Evolutionary conservation across 2,113 vertebrate genomes (phyloP).

Genomic region (Pygathrix nemaeus): DNA sequence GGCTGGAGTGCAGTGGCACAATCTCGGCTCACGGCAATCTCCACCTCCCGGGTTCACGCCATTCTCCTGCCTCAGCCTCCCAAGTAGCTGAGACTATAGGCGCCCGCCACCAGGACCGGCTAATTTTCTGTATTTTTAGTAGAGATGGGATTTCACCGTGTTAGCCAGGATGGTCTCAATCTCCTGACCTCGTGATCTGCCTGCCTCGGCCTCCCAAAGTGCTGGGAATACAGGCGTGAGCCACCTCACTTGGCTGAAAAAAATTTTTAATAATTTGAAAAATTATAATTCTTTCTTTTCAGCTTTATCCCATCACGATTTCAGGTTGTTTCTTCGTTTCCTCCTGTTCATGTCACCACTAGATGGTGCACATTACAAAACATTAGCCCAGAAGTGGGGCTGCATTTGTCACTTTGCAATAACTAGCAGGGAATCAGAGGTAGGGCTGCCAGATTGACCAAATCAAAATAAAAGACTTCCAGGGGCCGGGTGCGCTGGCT

Average conservation of each 20-base stretch:
- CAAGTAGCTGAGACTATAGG: too few relatives aligned
- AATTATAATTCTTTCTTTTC: background rate
- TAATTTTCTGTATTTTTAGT: too few relatives aligned
- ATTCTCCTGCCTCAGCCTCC: too few relatives aligned
- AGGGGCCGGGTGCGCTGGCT: too few relatives aligned
- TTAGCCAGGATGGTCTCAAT: too few relatives aligned
- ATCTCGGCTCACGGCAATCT: too few relatives aligned
- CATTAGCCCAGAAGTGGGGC: background rate
- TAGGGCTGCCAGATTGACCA: background rate
- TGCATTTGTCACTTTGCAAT: background rate
- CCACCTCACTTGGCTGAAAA: background rate
- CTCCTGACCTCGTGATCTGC: too few relatives aligned
- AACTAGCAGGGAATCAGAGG: background rate
- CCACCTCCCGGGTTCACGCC: too few relatives aligned
- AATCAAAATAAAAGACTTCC: background rate
- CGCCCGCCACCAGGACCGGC: accelerated
- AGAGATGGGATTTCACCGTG: too few relatives aligned
- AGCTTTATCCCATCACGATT: background rate
- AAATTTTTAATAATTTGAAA: background rate
- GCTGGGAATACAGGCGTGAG: too few relatives aligned
- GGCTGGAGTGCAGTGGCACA: too few relatives aligned
- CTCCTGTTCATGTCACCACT: constrained; percentile 3
- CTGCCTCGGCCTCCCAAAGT: too few relatives aligned
- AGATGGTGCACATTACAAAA: constrained; percentile 68
- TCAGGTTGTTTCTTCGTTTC: background rate